Percentiles rank a stretch among this genome's conserved stretches.
phyloP scores from a whole-genome alignment of 2,888 invertebrate species.

The Cheilosia pagana region DNA sequence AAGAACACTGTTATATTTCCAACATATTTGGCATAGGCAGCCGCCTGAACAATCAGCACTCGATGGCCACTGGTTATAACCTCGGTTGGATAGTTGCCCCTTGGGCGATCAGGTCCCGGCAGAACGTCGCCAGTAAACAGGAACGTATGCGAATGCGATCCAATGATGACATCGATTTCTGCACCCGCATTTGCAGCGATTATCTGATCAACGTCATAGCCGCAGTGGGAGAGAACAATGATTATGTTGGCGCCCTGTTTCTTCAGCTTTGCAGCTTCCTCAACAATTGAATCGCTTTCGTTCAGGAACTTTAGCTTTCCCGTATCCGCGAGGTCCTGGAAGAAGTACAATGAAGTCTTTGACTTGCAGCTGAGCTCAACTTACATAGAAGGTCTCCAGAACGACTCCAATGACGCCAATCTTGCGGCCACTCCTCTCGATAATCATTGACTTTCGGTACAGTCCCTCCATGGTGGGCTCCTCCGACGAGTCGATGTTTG shows the following conservation, averaged over 20 bases:
- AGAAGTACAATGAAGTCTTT: conserved; percentile 15
- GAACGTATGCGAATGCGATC: conserved; percentile 92
- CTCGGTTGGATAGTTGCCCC: conserved; percentile 88
- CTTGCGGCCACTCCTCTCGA: conserved; percentile 86
- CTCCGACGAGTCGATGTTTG: conserved; percentile 89
- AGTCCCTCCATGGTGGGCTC: conserved; percentile 88
- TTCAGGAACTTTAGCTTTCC: conserved; percentile 88
- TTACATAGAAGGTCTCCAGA: conserved; percentile 87
- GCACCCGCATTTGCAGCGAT: conserved; percentile 88
- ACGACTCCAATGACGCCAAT: conserved; percentile 93
- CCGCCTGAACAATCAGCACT: conserved; percentile 88
- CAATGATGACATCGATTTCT: conserved; percentile 92
- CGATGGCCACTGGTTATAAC: conserved; percentile 84
- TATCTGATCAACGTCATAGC: conserved; percentile 87
- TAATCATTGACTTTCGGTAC: conserved; percentile 87
- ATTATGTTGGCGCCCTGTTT: conserved; percentile 89
- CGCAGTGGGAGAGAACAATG: conserved; percentile 93
- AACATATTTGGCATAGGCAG: conserved; percentile 90
- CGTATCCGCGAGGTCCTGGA: conserved; percentile 87
- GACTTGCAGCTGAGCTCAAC: conserved; percentile 71
- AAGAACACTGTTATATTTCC: conserved; percentile 90
- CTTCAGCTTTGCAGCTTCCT: conserved; percentile 87
- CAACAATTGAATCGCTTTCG: conserved; percentile 87
- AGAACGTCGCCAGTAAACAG: conserved; percentile 86
- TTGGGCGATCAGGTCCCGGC: conserved; percentile 85